Percentiles rank a stretch among this genome's conserved stretches.
These are phyloP conservation scores for Anarrhichthys ocellatus DNA, from an alignment of 2,113 vertebrate species.

Conservation along the genomic window DNA sequence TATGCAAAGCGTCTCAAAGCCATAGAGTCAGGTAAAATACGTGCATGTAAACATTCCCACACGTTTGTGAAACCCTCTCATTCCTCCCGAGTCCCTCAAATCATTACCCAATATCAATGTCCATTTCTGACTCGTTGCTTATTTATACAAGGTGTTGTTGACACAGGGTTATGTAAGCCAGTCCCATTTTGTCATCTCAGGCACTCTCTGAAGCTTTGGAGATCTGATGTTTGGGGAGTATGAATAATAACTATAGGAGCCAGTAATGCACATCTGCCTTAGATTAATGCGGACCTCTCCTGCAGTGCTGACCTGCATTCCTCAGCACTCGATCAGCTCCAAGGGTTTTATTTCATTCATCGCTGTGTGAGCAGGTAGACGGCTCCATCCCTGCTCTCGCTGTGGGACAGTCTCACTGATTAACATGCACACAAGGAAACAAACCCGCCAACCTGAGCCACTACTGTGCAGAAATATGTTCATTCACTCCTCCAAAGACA, in stretches of 20 bases:
- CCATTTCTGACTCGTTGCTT: constrained; percentile 74
- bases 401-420: constrained; percentile 44
- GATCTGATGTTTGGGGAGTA: constrained; percentile 74
- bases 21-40: constrained; percentile 25
- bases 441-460: constrained; percentile 4
- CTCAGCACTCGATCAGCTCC: constrained; percentile 73
- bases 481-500: not conserved
- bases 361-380: constrained; percentile 70
- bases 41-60: constrained; percentile 49
- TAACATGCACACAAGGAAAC: constrained; percentile 28
- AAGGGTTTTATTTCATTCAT: constrained; percentile 74
- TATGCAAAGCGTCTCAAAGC: constrained; percentile 6
- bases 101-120: constrained; percentile 66
- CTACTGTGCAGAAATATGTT: constrained; percentile 32
- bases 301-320: constrained; percentile 77
- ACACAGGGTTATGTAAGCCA: constrained; percentile 82
- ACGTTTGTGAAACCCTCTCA: constrained; percentile 51
- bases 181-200: constrained; percentile 76
- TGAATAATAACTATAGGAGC: constrained; percentile 81
- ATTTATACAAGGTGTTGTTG: constrained; percentile 79
- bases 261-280: constrained; percentile 81
- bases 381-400: constrained; percentile 48
- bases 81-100: constrained; percentile 65
- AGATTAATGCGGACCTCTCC: constrained; percentile 79
- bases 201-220: constrained; percentile 69